Percentiles rank a stretch among this genome's conserved stretches.
Evolutionary conservation across 2,113 vertebrate genomes (phyloP).

Genomic region (Melospiza melodia): DNA sequence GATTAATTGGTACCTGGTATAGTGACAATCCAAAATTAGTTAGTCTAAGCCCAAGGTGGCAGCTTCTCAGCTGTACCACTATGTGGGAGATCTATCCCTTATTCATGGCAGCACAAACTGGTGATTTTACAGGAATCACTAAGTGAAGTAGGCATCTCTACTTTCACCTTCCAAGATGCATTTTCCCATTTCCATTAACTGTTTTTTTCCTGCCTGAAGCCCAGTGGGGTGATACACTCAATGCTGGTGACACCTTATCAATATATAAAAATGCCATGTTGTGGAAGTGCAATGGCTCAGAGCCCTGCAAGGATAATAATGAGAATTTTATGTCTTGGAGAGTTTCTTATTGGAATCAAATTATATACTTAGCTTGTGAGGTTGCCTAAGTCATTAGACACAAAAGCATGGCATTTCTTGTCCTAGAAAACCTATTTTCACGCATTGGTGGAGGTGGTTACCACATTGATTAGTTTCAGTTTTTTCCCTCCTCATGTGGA

Average conservation of each 20-base stretch:
- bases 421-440: neutral
- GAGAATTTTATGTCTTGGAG: slow-evolving; percentile 33
- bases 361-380: slow-evolving; percentile 23
- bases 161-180: neutral
- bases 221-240: neutral
- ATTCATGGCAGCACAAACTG: neutral
- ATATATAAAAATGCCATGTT: neutral
- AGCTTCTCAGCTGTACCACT: neutral
- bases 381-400: neutral
- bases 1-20: neutral
- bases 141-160: neutral
- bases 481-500: neutral
- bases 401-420: slow-evolving; percentile 3
- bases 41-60: neutral
- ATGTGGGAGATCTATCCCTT: neutral
- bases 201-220: neutral
- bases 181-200: neutral
- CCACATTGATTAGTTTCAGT: neutral
- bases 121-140: neutral
- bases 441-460: neutral
- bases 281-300: neutral
- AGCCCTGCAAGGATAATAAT: neutral
- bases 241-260: slow-evolving; percentile 26
- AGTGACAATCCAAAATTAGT: neutral
- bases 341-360: slow-evolving; percentile 35